Evolutionary conservation across 2,113 vertebrate species (phyloP).

Genomic region (Anser brachyrhynchus): DNA sequence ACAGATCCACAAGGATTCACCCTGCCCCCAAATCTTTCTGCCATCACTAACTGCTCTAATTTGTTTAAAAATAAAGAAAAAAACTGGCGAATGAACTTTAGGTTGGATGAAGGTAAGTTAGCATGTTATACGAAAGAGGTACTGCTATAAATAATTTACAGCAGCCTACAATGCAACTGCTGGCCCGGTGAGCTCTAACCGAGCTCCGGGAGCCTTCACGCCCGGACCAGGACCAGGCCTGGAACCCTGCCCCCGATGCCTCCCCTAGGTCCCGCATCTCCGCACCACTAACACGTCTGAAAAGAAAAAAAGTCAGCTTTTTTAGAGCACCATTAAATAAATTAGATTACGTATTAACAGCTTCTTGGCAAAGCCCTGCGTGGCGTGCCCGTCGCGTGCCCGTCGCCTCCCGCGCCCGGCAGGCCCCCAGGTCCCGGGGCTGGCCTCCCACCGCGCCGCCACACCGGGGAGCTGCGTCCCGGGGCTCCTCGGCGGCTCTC

Average conservation of each 20-base stretch:
- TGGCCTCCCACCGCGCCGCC: too few relatives aligned
- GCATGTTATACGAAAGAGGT: not conserved
- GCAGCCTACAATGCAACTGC: not conserved
- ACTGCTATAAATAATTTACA: constrained; percentile 14
- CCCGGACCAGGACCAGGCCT: not conserved
- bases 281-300: not conserved
- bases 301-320: not conserved
- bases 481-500: too few relatives aligned
- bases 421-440: too few relatives aligned
- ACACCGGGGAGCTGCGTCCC: too few relatives aligned
- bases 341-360: not conserved
- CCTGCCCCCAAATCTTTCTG: not conserved
- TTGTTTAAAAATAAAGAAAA: not conserved
- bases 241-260: not conserved
- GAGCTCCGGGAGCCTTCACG: not conserved
- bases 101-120: not conserved
- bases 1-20: not conserved
- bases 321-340: not conserved
- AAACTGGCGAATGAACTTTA: not conserved
- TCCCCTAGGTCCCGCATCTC: not conserved
- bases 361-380: not conserved
- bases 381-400: not conserved
- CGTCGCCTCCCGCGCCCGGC: too few relatives aligned
- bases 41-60: not conserved
- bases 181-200: not conserved